Base-by-base conservation (phyloP, 2,888 invertebrate genomes). In the Stenoptilia bipunctidactyla region DNA sequence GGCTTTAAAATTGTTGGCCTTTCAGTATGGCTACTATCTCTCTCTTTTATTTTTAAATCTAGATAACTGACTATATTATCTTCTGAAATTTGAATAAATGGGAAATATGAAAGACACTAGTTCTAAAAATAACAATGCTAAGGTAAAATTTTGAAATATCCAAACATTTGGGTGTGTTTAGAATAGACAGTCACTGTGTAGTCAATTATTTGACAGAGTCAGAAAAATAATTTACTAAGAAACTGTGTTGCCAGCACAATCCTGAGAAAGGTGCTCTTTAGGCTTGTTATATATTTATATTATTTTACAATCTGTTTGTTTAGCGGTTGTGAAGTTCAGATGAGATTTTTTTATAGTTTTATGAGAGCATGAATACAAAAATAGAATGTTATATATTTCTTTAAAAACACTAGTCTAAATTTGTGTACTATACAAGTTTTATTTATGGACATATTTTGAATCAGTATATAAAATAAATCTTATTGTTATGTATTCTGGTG, bases 311-410 rank as follows among this genome's bases (percentile, higher is more conserved):
- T 61, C 60, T 61, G 64, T 62, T 66, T 64, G 36, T 60, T 59
- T 61, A 68, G 69, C 62, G 66, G 77, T 74, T 77, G 73, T 76
- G 75, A 75, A 66, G 65, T 69, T 64, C 61, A 52, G 58, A 62
- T 65, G 61, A 65, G 66, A 71, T 59, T 68, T 68, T 66, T 51
- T 56, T 56, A 57, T 52, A 57, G 59, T 59, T 62, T 61, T 65
- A 55, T 59, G 56, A 55, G 56, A 53, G 52, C 56, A 50, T 49
- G 55, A 54, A 43, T 58, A 61, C 60, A 61, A 52, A 39, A 12
- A 39, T 34, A 8, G 4, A 30, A 8, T 12, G 2, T 10, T 30
- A 30, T n/a, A n/a, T 30, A 12, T 30, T 8, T 30, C 30, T n/a
- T n/a, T 3, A 30, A n/a, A 8, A 30, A 8, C 10, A 9, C 33